Evolutionary conservation across 2,888 invertebrate genomes (phyloP).

Genomic region (Geotrupes spiniger): DNA sequence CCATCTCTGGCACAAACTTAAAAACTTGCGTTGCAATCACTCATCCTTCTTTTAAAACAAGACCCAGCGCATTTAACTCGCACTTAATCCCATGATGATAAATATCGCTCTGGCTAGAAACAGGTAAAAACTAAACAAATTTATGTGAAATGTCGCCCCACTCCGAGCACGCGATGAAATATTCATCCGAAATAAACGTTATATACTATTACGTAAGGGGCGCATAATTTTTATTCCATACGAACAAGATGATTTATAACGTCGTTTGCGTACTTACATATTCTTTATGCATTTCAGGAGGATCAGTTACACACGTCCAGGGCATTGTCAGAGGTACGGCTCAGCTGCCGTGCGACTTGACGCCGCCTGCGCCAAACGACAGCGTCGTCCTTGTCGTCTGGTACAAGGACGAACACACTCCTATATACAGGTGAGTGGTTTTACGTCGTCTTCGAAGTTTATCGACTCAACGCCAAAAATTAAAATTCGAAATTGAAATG

Average conservation of each 20-base stretch:
- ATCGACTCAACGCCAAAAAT: background rate
- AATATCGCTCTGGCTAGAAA: too few relatives aligned
- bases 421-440: conserved; percentile 79
- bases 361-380: conserved; percentile 73
- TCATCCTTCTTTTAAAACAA: too few relatives aligned
- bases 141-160: too few relatives aligned
- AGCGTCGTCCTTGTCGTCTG: conserved; percentile 82
- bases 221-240: conserved; percentile 17
- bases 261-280: conserved; percentile 12
- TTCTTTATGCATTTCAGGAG: conserved; percentile 41
- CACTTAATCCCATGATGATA: too few relatives aligned
- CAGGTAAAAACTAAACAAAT: too few relatives aligned
- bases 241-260: conserved; percentile 17
- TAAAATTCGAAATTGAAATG: too few relatives aligned
- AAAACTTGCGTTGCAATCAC: too few relatives aligned
- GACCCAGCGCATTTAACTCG: too few relatives aligned
- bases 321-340: conserved; percentile 78
- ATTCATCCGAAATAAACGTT: conserved; percentile 5
- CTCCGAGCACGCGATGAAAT: conserved; percentile 1
- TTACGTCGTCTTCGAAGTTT: background rate
- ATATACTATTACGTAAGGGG: conserved; percentile 1
- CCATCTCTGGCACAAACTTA: too few relatives aligned
- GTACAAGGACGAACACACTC: conserved; percentile 84
- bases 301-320: conserved; percentile 54
- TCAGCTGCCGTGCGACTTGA: conserved; percentile 82